A percentile compares a stretch with the other conserved stretches of the same genome.
phyloP scores from a whole-genome alignment of 2,113 vertebrate genomes.

The Microcebus ravelobensis region DNA sequence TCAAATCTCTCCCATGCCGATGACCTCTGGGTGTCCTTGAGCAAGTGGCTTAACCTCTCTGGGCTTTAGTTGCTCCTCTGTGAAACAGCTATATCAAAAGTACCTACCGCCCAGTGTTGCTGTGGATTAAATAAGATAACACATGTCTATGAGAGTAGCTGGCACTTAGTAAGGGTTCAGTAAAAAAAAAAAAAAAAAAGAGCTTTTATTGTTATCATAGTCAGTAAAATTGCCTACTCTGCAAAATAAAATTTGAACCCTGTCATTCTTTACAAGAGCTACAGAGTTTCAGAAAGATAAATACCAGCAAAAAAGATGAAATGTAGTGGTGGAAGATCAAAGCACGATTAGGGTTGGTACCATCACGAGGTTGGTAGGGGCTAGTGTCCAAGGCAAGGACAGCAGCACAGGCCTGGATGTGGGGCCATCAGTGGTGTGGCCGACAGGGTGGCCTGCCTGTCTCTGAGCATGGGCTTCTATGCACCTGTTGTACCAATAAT shows the following conservation, averaged over 20 bases:
- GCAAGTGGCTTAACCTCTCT: background rate
- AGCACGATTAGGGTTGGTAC: no score
- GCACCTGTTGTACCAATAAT: no score
- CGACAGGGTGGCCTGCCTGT: rapidly evolving
- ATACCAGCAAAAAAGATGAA: background rate
- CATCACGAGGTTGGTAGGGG: background rate
- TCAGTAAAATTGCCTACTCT: background rate
- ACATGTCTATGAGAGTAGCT: background rate
- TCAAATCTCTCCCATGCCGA: background rate
- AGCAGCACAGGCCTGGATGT: no score
- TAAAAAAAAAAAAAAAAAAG: background rate
- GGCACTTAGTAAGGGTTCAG: background rate
- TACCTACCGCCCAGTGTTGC: background rate
- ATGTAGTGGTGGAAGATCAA: background rate
- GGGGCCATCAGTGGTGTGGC: background rate
- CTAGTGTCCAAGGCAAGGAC: rapidly evolving
- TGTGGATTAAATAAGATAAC: background rate
- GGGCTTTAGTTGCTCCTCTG: background rate
- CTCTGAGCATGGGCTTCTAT: background rate
- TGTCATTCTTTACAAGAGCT: background rate
- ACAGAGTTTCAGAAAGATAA: background rate
- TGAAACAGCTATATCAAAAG: background rate
- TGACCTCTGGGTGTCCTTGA: background rate
- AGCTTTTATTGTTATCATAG: no score
- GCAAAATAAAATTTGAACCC: background rate